A percentile compares a stretch with the other conserved stretches of the same genome.
Conservation (phyloP, 2,888 invertebrate genomes). For the Gortyna flavago region DNA sequence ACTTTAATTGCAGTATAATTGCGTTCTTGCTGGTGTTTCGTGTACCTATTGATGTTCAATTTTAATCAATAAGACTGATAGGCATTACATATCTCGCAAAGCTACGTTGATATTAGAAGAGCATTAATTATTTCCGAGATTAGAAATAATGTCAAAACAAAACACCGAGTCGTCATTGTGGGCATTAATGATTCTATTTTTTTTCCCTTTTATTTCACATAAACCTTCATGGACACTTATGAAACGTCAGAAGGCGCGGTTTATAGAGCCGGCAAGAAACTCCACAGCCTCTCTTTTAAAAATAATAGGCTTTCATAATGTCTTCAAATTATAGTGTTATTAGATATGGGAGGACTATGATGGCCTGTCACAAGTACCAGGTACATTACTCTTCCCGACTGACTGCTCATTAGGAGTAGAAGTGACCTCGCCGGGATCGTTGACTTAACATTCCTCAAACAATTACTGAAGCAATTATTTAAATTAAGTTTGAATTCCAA, state of each 20-base stretch:
- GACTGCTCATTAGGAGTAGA: not conserved
- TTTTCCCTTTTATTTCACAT: not conserved
- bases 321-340: not conserved
- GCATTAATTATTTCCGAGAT: not conserved
- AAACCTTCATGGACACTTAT: too few relatives aligned
- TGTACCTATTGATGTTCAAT: not conserved
- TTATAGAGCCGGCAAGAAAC: not conserved
- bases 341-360: not conserved
- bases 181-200: not conserved
- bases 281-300: not conserved
- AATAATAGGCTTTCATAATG: not conserved
- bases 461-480: conserved; percentile 20
- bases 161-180: not conserved
- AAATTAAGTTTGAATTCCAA: conserved; percentile 28
- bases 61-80: not conserved
- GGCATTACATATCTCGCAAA: not conserved
- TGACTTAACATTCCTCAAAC: not conserved
- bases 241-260: not conserved
- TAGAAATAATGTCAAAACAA: not conserved
- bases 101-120: too few relatives aligned
- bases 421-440: not conserved
- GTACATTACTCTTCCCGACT: too few relatives aligned
- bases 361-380: not conserved
- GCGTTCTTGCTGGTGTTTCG: not conserved
- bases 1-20: conserved; percentile 8